Percentiles rank a stretch among this genome's conserved stretches.
Evolutionary conservation across 2,888 invertebrate genomes (phyloP).

Genomic region (Gnatocerus cornutus): DNA sequence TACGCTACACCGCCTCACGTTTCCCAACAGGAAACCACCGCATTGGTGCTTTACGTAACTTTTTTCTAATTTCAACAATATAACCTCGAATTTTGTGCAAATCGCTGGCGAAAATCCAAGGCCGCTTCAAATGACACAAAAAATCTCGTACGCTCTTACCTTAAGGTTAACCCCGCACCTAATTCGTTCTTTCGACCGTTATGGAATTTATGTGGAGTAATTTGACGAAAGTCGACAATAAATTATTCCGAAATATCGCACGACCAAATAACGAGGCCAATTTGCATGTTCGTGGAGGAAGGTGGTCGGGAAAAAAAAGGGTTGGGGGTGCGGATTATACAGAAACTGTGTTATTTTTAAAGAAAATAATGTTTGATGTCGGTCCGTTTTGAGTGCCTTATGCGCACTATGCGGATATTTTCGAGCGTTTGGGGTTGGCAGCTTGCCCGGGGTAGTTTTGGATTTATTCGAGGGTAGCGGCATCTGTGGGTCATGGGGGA

Average conservation of each 20-base stretch:
- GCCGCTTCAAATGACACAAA: background rate
- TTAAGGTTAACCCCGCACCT: no score
- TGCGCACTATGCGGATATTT: no score
- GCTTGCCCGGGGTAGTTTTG: no score
- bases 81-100: slow-evolving; percentile 14
- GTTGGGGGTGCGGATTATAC: no score
- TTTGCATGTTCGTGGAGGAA: slow-evolving; percentile 30
- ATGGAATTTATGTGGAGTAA: slow-evolving; percentile 26
- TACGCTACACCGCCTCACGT: slow-evolving; percentile 11
- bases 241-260: slow-evolving; percentile 34
- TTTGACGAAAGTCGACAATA: slow-evolving; percentile 33
- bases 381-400: no score
- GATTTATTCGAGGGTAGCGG: no score
- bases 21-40: slow-evolving; percentile 30
- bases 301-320: no score
- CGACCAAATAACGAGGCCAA: slow-evolving; percentile 31
- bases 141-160: background rate
- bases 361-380: no score
- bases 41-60: slow-evolving; percentile 11
- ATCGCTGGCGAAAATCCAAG: slow-evolving; percentile 2
- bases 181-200: no score
- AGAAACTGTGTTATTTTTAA: no score
- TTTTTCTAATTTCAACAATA: slow-evolving; percentile 10
- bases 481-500: no score
- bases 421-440: no score